phyloP scores from a whole-genome alignment of 2,888 invertebrate species.

The Cheilosia soror region DNA sequence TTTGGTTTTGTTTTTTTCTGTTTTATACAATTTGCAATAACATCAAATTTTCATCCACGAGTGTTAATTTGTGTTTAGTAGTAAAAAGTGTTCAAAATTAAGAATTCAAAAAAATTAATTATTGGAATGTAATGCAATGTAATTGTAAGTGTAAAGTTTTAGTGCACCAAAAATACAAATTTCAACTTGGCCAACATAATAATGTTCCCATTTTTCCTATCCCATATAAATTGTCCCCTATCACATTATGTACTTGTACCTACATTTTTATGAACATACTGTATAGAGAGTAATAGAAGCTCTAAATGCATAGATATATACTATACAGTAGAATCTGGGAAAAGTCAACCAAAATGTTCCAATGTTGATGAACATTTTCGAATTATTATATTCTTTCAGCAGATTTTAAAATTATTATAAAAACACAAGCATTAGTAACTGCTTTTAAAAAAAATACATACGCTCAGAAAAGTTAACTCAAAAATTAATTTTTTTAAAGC shows the following conservation, averaged over 20 bases:
- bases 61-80: constrained; percentile 20
- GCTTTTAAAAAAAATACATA: too few relatives aligned
- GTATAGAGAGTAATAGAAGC: background rate
- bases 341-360: too few relatives aligned
- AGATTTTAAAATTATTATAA: too few relatives aligned
- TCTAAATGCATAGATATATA: too few relatives aligned
- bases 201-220: background rate
- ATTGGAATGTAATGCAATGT: constrained; percentile 5
- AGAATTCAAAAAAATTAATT: background rate
- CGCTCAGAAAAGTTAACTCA: too few relatives aligned
- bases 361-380: too few relatives aligned
- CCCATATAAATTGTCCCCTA: background rate
- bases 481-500: too few relatives aligned
- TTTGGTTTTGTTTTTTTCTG: constrained; percentile 32
- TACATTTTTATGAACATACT: too few relatives aligned
- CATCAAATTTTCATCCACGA: constrained; percentile 14
- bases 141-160: constrained; percentile 1
- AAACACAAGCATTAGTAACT: too few relatives aligned
- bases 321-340: background rate
- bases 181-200: background rate
- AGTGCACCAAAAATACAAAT: constrained; percentile 12
- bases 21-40: constrained; percentile 13
- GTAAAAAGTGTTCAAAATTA: constrained; percentile 5
- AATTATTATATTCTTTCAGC: too few relatives aligned
- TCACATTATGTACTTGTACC: background rate